Evolutionary conservation across 2,113 vertebrate species (phyloP), one percentile per base, ranked within the genome.

Genomic region (Anolis carolinensis): DNA sequence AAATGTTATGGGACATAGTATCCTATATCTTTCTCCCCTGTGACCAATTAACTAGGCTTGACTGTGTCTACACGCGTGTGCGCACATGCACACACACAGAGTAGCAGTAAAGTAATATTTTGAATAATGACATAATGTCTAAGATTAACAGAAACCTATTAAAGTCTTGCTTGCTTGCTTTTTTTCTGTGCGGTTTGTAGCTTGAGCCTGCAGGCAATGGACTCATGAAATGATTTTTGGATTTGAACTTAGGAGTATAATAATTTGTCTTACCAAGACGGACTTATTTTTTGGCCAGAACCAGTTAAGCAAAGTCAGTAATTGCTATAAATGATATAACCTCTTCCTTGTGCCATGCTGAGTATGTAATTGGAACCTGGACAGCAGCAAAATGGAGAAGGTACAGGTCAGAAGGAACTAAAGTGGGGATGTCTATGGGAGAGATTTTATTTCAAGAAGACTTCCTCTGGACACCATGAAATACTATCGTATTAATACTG

Each of bases 101-200:
- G 87, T 86, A 92, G 65, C 7, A n/a, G 34, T 83, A 75, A 52
- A 86, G 50, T 91, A 90, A 86, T 72, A 85, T 83, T 85, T 34
- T 84, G 11, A 83, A 75, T 86, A 68, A 92, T 92, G 91, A 93
- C 85, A 87, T 93, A 86, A 90, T 83, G 90, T 93, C 92, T 96
- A 36, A 84, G 87, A 89, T 91, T 95, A 94, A 93, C 85, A 85
- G 81, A 86, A 90, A 86, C 65, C 89, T 86, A 83, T 80, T 75
- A 76, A 90, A 88, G 59, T 84, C 48, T 89, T 91, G 48, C 10
- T 70, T 93, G 39, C 39, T 44, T 44, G 39, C 39, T 90, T 83
- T 59, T n/a, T n/a, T 68, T 81, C 85, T 89, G 74, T 86, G 70
- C 67, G 73, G 65, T 88, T 80, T 70, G 82, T 86, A 89, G 82